A percentile compares a stretch with the other conserved stretches of the same genome.
Evolutionary conservation across 1,140 invertebrate species (phyloP).

Genomic region (Solenopsis fugax): DNA sequence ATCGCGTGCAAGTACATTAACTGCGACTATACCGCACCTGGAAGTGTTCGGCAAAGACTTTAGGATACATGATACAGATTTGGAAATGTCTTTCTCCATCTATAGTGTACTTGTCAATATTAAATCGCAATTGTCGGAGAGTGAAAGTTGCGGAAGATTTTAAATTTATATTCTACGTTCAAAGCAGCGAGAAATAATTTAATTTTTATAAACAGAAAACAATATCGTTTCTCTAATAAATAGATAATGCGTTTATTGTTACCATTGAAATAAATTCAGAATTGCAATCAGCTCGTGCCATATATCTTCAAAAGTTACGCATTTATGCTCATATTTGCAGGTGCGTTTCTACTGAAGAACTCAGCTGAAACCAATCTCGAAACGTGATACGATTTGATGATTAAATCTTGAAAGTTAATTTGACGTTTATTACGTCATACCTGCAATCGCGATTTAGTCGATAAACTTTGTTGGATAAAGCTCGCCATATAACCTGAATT

Average conservation of each 20-base stretch:
- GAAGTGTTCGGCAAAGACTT: neutral
- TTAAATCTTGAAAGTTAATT: slow-evolving; percentile 6
- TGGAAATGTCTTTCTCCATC: slow-evolving; percentile 8
- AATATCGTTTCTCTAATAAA: slow-evolving; percentile 1
- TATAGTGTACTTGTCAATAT: slow-evolving; percentile 13
- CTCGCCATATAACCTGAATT: neutral
- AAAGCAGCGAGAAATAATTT: neutral
- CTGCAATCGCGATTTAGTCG: neutral
- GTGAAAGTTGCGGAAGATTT: slow-evolving; percentile 13
- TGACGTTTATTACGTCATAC: neutral
- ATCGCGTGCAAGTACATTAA: neutral
- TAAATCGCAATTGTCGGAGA: neutral
- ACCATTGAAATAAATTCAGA: neutral
- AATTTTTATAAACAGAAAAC: neutral
- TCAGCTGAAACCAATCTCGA: neutral
- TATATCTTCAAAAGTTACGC: neutral
- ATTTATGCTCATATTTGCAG: neutral
- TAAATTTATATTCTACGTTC: neutral
- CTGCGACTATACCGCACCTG: neutral
- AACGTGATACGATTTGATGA: neutral
- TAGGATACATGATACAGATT: neutral
- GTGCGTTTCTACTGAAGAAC: neutral
- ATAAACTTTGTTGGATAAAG: neutral
- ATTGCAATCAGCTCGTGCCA: neutral
- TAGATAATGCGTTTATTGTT: neutral